phyloP scores from a whole-genome alignment of 2,888 invertebrate genomes.

The Rutpela maculata region DNA sequence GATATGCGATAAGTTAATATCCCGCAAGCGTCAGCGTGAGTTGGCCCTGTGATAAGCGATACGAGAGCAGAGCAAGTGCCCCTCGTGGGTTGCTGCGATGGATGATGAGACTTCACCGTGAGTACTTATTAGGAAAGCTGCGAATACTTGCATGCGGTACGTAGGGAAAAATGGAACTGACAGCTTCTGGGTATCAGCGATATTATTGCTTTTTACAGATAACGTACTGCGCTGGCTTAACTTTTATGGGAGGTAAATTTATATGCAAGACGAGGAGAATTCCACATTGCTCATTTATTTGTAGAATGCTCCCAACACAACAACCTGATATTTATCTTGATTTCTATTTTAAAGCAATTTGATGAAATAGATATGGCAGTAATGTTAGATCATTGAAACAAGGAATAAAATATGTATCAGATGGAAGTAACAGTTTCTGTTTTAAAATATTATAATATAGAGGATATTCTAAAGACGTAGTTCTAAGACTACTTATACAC shows the following conservation, averaged over 20 bases:
- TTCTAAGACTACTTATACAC: no score
- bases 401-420: no score
- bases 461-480: no score
- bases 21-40: slow-evolving; percentile 48
- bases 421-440: no score
- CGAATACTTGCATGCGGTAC: not conserved
- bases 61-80: slow-evolving; percentile 34
- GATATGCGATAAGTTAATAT: slow-evolving; percentile 64
- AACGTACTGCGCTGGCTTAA: not conserved
- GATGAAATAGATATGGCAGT: no score
- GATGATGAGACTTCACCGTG: slow-evolving; percentile 6
- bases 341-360: no score
- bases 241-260: not conserved
- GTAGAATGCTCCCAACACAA: not conserved
- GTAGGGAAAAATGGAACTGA: not conserved
- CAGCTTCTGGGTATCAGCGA: slow-evolving; percentile 9
- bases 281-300: not conserved
- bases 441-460: no score
- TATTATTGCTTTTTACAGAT: not conserved
- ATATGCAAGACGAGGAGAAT: not conserved
- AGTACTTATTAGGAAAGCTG: slow-evolving; percentile 10
- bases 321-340: not conserved
- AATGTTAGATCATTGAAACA: no score
- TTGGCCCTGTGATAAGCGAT: slow-evolving; percentile 54
- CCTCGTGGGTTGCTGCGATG: slow-evolving; percentile 15